Percentiles rank a stretch among this genome's conserved stretches.
phyloP scores from a whole-genome alignment of 2,888 invertebrate genomes.

The Drosophila suboccidentalis region DNA sequence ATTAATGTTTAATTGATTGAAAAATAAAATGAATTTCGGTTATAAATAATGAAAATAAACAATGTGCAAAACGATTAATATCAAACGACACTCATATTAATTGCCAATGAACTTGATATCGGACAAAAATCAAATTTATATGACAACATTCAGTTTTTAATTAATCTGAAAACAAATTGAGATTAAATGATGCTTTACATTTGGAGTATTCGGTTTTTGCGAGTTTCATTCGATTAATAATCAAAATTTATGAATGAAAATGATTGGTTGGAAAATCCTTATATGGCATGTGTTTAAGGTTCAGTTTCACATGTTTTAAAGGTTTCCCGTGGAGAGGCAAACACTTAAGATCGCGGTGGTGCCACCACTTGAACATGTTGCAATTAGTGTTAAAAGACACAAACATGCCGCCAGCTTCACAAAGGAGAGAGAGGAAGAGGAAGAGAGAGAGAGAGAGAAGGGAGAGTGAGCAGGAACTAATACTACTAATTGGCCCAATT shows the following conservation, averaged over 20 bases:
- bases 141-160: slow-evolving; percentile 25
- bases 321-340: slow-evolving; percentile 1
- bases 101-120: slow-evolving; percentile 36
- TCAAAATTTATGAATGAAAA: slow-evolving; percentile 18
- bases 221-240: slow-evolving; percentile 21
- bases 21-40: slow-evolving; percentile 2
- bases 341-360: slow-evolving; percentile 32
- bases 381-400: slow-evolving; percentile 79
- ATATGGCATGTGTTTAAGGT: slow-evolving; percentile 2
- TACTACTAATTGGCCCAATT: slow-evolving; percentile 79
- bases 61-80: slow-evolving; percentile 29
- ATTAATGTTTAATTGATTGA: slow-evolving; percentile 3
- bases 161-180: slow-evolving; percentile 29
- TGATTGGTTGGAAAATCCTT: background rate
- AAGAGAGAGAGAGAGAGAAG: background rate
- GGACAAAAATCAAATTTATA: slow-evolving; percentile 44
- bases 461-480: slow-evolving; percentile 39
- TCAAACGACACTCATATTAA: slow-evolving; percentile 34
- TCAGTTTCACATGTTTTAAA: slow-evolving; percentile 6
- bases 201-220: slow-evolving; percentile 4
- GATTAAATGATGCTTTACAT: slow-evolving; percentile 17
- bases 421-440: background rate
- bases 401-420: slow-evolving; percentile 53
- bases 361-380: slow-evolving; percentile 47
- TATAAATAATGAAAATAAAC: background rate